Evolutionary conservation across 2,888 invertebrate species (phyloP).

Genomic region (Pyrocoelia pectoralis): DNA sequence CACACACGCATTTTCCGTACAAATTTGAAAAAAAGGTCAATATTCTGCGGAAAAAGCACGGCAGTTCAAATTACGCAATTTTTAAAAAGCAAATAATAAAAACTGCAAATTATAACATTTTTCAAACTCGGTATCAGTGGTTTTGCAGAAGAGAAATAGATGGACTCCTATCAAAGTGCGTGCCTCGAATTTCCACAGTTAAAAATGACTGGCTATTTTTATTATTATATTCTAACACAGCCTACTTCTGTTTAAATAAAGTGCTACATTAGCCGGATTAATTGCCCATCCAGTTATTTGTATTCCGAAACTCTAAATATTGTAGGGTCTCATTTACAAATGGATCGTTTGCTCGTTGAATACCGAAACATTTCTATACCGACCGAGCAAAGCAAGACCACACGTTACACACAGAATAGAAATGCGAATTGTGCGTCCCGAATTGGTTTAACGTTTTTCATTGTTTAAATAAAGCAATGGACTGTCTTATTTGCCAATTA

Average conservation of each 20-base stretch:
- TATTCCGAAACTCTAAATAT: conserved; percentile 25
- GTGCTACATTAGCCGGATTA: conserved; percentile 47
- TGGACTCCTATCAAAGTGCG: conserved; percentile 43
- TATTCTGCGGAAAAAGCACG: too few species aligned
- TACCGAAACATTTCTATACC: not conserved
- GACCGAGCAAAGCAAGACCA: too few species aligned
- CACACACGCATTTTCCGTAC: not conserved
- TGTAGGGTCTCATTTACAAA: conserved; percentile 21
- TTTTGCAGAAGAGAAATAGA: conserved; percentile 39
- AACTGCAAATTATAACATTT: conserved; percentile 44
- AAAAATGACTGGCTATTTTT: conserved; percentile 45
- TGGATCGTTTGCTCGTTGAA: conserved; percentile 9
- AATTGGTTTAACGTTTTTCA: conserved; percentile 19
- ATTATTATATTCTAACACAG: conserved; percentile 42
- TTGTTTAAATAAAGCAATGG: conserved; percentile 50
- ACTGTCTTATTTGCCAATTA: conserved; percentile 50
- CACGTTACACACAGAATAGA: too few species aligned
- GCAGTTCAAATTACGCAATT: too few species aligned
- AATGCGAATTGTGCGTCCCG: too few species aligned
- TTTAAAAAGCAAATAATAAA: conserved; percentile 37
- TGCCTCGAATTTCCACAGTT: conserved; percentile 42
- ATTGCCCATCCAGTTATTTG: conserved; percentile 38
- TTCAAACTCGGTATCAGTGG: conserved; percentile 33
- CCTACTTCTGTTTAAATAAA: conserved; percentile 39
- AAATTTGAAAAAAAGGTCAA: too few species aligned